Evolutionary conservation across 2,113 vertebrate genomes (phyloP).

Genomic region (Hystrix cristata): DNA sequence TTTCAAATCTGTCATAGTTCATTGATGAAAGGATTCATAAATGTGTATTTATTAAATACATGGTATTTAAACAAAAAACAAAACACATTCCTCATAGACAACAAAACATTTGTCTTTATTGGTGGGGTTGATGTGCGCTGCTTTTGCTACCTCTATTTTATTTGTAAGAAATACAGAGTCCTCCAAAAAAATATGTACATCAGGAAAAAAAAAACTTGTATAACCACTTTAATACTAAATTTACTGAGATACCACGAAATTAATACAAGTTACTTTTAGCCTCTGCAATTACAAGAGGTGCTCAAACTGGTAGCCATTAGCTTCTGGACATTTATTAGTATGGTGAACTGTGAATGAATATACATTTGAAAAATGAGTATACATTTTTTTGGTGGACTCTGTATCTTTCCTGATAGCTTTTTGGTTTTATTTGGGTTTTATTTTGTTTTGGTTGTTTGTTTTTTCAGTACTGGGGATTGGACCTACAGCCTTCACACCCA

Average conservation of each 20-base stretch:
- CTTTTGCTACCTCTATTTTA: not conserved
- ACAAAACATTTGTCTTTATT: not conserved
- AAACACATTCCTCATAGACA: not conserved
- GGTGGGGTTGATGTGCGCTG: not conserved
- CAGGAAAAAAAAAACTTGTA: no score
- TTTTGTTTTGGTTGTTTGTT: not conserved
- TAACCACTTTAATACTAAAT: no score
- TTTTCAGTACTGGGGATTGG: not conserved
- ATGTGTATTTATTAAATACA: slow-evolving; percentile 58
- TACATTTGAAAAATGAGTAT: no score
- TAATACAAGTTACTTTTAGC: no score
- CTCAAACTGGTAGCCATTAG: no score
- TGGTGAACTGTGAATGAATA: no score
- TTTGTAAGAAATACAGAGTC: not conserved
- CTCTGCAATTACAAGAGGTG: no score
- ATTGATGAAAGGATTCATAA: slow-evolving; percentile 56
- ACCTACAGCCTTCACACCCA: not conserved
- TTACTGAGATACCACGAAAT: no score
- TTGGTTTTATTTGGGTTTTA: not conserved
- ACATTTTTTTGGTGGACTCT: no score
- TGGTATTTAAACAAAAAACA: slow-evolving; percentile 43
- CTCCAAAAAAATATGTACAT: no score
- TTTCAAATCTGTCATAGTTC: slow-evolving; percentile 20
- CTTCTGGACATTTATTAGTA: no score
- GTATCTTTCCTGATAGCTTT: not conserved